phyloP scores from a whole-genome alignment of 1,140 invertebrate species.

The Philopotamus ludificatus region DNA sequence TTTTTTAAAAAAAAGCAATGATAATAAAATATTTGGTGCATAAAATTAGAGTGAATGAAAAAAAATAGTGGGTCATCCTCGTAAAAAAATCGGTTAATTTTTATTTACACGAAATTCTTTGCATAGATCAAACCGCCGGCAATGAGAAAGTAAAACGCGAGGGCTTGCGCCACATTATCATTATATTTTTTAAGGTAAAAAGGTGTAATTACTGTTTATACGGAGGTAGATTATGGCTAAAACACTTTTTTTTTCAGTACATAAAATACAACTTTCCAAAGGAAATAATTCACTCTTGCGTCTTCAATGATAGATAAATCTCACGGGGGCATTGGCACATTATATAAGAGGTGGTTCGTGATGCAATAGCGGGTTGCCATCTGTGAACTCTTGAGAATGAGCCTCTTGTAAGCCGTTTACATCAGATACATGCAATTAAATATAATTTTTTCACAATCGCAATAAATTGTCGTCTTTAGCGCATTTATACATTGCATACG shows the following conservation, averaged over 20 bases:
- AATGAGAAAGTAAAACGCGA: too few relatives aligned
- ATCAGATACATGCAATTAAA: slow-evolving; percentile 7
- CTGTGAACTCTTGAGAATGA: slow-evolving; percentile 17
- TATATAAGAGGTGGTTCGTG: slow-evolving; percentile 19
- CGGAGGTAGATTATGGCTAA: background rate
- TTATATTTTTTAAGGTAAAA: background rate
- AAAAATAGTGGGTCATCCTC: too few relatives aligned
- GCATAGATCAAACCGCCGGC: too few relatives aligned
- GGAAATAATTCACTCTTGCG: slow-evolving; percentile 17
- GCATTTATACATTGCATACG: background rate
- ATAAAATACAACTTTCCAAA: background rate
- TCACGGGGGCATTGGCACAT: slow-evolving; percentile 25
- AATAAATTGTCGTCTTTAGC: slow-evolving; percentile 6
- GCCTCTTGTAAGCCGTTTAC: slow-evolving; percentile 2
- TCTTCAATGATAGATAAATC: slow-evolving; percentile 11
- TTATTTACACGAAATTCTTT: too few relatives aligned
- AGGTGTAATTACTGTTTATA: background rate
- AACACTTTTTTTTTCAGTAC: background rate
- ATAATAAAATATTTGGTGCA: too few relatives aligned
- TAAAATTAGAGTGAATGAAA: too few relatives aligned
- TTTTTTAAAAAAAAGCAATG: too few relatives aligned
- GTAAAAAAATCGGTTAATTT: too few relatives aligned
- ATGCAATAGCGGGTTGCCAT: slow-evolving; percentile 16
- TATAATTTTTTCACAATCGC: slow-evolving; percentile 14
- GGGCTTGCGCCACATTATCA: background rate